phyloP scores from a whole-genome alignment of 2,113 vertebrate species.

The Channa maculata region DNA sequence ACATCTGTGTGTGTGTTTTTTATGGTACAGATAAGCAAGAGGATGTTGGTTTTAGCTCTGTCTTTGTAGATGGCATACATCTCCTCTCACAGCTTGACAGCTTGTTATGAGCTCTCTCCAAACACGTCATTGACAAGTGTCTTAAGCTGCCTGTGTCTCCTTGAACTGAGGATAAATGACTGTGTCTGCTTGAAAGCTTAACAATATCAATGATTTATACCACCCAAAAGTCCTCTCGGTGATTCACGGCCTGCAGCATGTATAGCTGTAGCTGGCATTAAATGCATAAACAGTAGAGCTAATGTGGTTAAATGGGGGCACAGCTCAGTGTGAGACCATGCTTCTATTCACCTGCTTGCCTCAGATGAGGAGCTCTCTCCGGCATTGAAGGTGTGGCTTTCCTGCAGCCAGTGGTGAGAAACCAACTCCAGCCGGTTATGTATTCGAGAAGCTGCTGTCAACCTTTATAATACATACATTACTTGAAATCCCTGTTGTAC shows the following conservation, averaged over 20 bases:
- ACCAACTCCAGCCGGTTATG: constrained; percentile 17
- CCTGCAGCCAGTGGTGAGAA: constrained; percentile 18
- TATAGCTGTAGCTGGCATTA: constrained; percentile 51
- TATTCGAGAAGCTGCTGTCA: constrained; percentile 57
- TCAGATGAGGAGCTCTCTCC: constrained; percentile 24
- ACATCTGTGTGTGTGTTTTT: constrained; percentile 51
- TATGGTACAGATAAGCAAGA: constrained; percentile 55
- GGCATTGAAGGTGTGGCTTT: constrained; percentile 15
- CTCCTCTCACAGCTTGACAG: constrained; percentile 55
- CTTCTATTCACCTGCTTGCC: constrained; percentile 30
- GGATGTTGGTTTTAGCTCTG: constrained; percentile 52
- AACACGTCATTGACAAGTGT: constrained; percentile 63
- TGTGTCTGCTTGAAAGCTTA: constrained; percentile 55
- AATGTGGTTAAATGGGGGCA: constrained; percentile 6
- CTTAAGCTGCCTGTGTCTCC: constrained; percentile 62
- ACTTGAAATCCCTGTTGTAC: constrained; percentile 60
- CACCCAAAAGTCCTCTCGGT: constrained; percentile 44
- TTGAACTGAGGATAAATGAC: constrained; percentile 70
- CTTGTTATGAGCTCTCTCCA: constrained; percentile 55
- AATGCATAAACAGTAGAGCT: constrained; percentile 59
- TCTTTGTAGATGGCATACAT: constrained; percentile 29
- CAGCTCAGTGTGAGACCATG: constrained; percentile 33
- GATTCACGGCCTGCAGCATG: constrained; percentile 58
- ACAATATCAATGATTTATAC: constrained; percentile 67
- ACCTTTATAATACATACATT: constrained; percentile 41